Conservation (phyloP, 2,888 invertebrate species). For the Agonopterix arenella region DNA sequence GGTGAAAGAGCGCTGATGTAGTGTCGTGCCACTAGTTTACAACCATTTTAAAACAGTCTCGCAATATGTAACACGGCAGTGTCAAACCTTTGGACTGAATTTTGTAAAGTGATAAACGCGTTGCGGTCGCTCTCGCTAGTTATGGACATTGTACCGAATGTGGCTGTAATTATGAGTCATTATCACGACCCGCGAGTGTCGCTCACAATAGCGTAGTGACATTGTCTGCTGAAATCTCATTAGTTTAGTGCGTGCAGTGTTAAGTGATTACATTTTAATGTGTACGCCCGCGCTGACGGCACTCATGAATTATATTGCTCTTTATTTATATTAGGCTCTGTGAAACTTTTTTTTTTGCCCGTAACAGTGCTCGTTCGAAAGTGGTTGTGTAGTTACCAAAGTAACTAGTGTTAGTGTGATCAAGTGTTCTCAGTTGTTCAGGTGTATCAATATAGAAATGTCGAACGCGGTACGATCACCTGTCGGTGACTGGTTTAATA, state of each 20-base stretch:
- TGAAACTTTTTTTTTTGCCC: slow-evolving; percentile 35
- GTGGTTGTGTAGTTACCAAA: slow-evolving; percentile 30
- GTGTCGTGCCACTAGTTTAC: slow-evolving; percentile 7
- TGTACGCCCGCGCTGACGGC: slow-evolving; percentile 40
- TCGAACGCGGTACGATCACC: slow-evolving; percentile 55
- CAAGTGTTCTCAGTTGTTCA: slow-evolving; percentile 37
- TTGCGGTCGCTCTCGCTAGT: slow-evolving; percentile 14
- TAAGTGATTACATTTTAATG: slow-evolving; percentile 71
- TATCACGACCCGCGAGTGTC: slow-evolving; percentile 49
- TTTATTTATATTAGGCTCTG: slow-evolving; percentile 42
- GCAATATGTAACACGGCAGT: slow-evolving; percentile 8
- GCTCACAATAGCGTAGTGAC: slow-evolving; percentile 52
- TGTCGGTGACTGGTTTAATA: slow-evolving; percentile 62
- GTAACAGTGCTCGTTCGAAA: slow-evolving; percentile 46
- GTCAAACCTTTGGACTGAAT: slow-evolving; percentile 29
- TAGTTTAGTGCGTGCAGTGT: slow-evolving; percentile 68
- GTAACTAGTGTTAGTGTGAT: slow-evolving; percentile 25
- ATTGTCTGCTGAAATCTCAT: slow-evolving; percentile 69
- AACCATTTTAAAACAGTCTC: background rate
- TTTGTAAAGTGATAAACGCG: slow-evolving; percentile 23
- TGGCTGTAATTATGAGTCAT: slow-evolving; percentile 64
- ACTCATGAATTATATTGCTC: slow-evolving; percentile 34
- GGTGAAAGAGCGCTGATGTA: slow-evolving; percentile 37
- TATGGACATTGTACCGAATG: slow-evolving; percentile 47
- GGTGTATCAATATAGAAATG: slow-evolving; percentile 41